Base-by-base conservation (phyloP, 2,888 invertebrate species). In the Cryptops parisi region DNA sequence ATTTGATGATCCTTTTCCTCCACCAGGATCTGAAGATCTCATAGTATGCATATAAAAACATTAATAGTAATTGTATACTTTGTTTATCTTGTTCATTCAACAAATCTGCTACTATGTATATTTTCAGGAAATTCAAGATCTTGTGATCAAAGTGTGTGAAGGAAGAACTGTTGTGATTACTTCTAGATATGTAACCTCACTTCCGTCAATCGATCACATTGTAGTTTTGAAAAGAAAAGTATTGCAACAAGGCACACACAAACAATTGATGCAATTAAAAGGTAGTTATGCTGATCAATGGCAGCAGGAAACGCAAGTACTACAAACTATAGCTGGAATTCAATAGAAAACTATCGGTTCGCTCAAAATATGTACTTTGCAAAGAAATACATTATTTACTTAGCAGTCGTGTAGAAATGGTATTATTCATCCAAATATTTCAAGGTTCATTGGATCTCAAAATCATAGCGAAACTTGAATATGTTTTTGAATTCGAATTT, bases 221-320 rank as follows among this genome's bases (percentile, higher is more conserved):
- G 60, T 78, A 61, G 76, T 83, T 43, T 77, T 81, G 62, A 77
- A 81, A 58, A 85, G 85, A 0, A 68, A 72, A 53, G 79, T 84
- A 0, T 76, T 81, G 0, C 84, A 85, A 65, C 69, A 73, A 57
- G 85, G 85, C 3, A 80, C 76, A 26, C 84, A 85, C 61, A 71
- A 75, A 0, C 77, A 81, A 60, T 67, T 85, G 21, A 81, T 85
- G 78, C 65, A 67, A 9, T 64, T 70, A 21, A 76, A 77, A 64
- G 76, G 77, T 3, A 78, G 81, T 61, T 85, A 84, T 64, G 79
- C 76, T 47, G 19, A 19, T 19, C 47, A 47, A 26, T 47, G 47
- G 47, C 25, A 47, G 9, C 47, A 26, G 5, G 47, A 47, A 47
- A n/a, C 24, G 24, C 44, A 44, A n/a, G n/a, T n/a, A n/a, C n/a